phyloP scores from a whole-genome alignment of 2,113 vertebrate species.

The Mystacornis crossleyi region DNA sequence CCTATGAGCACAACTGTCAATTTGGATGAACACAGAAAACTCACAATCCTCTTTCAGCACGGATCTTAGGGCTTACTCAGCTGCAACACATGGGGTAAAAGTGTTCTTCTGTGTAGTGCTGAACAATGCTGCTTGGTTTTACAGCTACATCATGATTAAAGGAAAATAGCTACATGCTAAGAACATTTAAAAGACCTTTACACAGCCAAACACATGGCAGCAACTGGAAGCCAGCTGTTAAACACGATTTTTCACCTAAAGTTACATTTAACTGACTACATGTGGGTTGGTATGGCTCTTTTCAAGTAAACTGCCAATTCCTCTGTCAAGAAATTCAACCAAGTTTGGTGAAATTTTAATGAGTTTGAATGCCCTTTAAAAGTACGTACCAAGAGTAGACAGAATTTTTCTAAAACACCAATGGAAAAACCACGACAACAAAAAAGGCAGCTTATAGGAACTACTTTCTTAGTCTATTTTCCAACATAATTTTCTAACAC shows the following conservation, averaged over 20 bases:
- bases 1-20: conserved; percentile 59
- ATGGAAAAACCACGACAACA: not conserved
- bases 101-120: not conserved
- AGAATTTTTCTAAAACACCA: not conserved
- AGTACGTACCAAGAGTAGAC: not conserved
- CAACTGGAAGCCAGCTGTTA: not conserved
- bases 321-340: not conserved
- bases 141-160: not conserved
- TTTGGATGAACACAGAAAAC: conserved; percentile 55
- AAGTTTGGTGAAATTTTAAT: not conserved
- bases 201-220: not conserved
- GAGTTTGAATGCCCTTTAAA: not conserved
- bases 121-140: not conserved
- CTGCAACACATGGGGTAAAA: not conserved
- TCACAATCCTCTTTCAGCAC: conserved; percentile 54
- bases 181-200: not conserved
- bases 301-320: not conserved
- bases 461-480: not conserved
- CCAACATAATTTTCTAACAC: not conserved
- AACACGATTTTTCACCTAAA: not conserved
- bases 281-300: not conserved
- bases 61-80: conserved; percentile 34
- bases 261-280: not conserved
- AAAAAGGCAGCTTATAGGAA: not conserved
- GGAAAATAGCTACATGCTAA: not conserved